A percentile compares a stretch with the other conserved stretches of the same genome.
phyloP scores from a whole-genome alignment of 1,140 invertebrate species.

The Anadara kagoshimensis region DNA sequence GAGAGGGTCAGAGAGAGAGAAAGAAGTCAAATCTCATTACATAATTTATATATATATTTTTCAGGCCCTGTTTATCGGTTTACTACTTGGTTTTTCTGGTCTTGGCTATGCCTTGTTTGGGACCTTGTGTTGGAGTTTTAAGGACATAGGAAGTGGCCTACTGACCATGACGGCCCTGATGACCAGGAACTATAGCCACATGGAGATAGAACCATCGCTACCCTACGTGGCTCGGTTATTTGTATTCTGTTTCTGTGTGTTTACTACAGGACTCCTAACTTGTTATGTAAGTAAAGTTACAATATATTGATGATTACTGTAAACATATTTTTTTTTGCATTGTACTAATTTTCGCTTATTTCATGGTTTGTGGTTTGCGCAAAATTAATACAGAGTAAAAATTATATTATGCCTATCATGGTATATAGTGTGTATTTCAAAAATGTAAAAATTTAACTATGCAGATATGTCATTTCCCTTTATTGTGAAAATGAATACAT shows the following conservation, averaged over 20 bases:
- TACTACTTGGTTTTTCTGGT: conserved; percentile 59
- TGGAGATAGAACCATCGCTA: conserved; percentile 34
- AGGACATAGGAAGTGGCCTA: conserved; percentile 56
- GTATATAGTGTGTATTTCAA: too few species aligned
- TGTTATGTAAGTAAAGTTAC: conserved; percentile 67
- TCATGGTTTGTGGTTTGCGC: too few species aligned
- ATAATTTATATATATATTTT: conserved; percentile 23
- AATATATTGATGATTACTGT: background rate
- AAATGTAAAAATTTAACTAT: too few species aligned
- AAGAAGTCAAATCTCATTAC: too few species aligned
- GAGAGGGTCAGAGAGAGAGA: too few species aligned
- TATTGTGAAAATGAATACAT: too few species aligned
- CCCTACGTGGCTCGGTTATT: conserved; percentile 46
- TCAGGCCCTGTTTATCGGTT: conserved; percentile 58
- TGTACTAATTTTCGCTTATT: too few species aligned
- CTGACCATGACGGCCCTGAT: conserved; percentile 59
- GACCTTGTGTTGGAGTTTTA: conserved; percentile 50
- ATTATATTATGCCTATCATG: too few species aligned
- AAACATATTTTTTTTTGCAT: too few species aligned
- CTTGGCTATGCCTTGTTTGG: conserved; percentile 64
- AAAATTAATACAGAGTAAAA: too few species aligned
- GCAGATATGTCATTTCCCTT: too few species aligned
- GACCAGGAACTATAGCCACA: conserved; percentile 39
- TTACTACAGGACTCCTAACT: conserved; percentile 58
- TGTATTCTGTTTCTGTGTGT: conserved; percentile 54